A percentile compares a stretch with the other conserved stretches of the same genome.
Evolutionary conservation across 2,113 vertebrate species (phyloP).

Genomic region (Nycticorax nycticorax): DNA sequence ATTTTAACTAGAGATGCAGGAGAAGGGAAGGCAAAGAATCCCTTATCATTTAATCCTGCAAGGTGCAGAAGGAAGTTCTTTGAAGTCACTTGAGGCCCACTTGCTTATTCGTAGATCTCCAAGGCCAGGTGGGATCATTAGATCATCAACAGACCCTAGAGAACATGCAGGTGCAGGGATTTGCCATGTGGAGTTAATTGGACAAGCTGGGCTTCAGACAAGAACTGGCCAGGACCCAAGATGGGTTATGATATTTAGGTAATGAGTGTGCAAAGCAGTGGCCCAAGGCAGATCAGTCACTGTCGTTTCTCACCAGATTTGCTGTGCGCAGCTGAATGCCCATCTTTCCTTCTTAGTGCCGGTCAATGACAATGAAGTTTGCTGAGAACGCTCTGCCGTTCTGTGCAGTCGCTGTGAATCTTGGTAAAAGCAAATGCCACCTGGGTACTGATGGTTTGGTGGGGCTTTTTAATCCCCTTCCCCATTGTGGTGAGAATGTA

Average conservation of each 20-base stretch:
- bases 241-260: background rate
- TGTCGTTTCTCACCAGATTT: rapidly evolving
- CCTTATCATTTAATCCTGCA: background rate
- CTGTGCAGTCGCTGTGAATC: background rate
- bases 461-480: background rate
- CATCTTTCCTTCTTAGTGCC: background rate
- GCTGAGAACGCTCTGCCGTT: background rate
- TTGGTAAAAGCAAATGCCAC: background rate
- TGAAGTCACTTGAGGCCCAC: rapidly evolving
- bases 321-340: background rate
- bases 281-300: background rate
- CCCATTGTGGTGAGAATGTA: background rate
- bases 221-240: background rate
- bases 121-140: background rate
- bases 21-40: background rate
- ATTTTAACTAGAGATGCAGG: background rate
- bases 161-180: background rate
- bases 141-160: background rate
- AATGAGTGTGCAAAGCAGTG: rapidly evolving
- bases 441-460: background rate
- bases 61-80: background rate
- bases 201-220: background rate
- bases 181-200: background rate
- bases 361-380: background rate
- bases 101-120: background rate